Evolutionary conservation across 2,797 vertebrate species (phyloP).

Genomic region (Gobionotothen gibberifrons): DNA sequence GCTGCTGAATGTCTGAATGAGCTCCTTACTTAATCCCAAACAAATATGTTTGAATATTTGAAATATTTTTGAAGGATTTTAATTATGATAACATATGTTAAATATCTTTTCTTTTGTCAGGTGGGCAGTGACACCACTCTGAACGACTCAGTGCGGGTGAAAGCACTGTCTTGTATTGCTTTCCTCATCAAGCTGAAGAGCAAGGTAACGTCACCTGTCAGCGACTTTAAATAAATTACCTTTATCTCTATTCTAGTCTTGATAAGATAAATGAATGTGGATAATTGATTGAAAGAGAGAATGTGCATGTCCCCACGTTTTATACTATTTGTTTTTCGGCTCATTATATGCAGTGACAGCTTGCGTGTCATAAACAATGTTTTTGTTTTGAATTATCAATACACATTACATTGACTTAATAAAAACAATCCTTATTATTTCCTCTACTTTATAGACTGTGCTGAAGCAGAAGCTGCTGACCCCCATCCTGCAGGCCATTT

Average conservation of each 20-base stretch:
- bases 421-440: not conserved
- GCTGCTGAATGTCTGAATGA: not conserved
- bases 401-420: not conserved
- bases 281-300: too few species aligned
- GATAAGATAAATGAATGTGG: too few species aligned
- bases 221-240: constrained; percentile 5
- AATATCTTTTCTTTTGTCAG: constrained; percentile 67
- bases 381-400: too few species aligned
- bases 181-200: constrained; percentile 91
- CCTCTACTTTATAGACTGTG: constrained; percentile 79
- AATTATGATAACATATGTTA: not conserved
- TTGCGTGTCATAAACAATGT: too few species aligned
- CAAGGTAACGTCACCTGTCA: constrained; percentile 81
- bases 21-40: not conserved
- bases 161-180: constrained; percentile 87
- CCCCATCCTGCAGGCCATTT: constrained; percentile 87
- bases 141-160: constrained; percentile 86
- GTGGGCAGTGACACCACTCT: constrained; percentile 84
- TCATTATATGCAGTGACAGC: too few species aligned
- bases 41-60: not conserved
- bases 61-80: not conserved
- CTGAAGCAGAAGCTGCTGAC: constrained; percentile 89
- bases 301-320: not conserved
- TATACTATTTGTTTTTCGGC: not conserved
- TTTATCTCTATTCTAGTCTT: not conserved